Evolutionary conservation across 2,888 invertebrate species (phyloP).

Genomic region (Lasioglossum leucozonium): DNA sequence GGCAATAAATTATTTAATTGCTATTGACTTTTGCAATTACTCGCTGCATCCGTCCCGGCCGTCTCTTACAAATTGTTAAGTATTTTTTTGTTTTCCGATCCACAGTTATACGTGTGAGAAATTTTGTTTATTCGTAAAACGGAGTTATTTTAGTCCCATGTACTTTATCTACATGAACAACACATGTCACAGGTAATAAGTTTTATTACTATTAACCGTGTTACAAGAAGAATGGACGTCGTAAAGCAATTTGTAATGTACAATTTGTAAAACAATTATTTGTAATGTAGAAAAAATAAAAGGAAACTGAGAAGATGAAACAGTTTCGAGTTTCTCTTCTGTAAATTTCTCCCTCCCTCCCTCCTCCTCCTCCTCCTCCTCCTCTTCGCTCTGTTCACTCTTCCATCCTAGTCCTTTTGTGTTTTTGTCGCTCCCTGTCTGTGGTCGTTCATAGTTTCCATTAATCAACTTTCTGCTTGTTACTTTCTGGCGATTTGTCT

Average conservation of each 20-base stretch:
- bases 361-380: too few species aligned
- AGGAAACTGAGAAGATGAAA: slow-evolving; percentile 48
- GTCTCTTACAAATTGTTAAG: background rate
- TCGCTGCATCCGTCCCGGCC: too few species aligned
- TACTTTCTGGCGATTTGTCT: slow-evolving; percentile 82
- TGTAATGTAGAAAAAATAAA: slow-evolving; percentile 66
- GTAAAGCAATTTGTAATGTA: slow-evolving; percentile 66
- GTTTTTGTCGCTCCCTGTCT: background rate
- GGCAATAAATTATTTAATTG: too few species aligned
- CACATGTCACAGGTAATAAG: slow-evolving; percentile 16
- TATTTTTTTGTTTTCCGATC: background rate
- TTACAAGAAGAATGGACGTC: slow-evolving; percentile 49
- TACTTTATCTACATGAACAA: background rate
- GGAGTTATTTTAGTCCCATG: slow-evolving; percentile 13
- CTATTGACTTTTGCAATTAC: too few species aligned
- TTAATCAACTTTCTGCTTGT: slow-evolving; percentile 80
- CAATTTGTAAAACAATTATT: too few species aligned
- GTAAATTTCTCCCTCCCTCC: background rate
- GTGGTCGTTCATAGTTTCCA: background rate
- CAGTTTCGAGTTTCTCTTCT: slow-evolving; percentile 23
- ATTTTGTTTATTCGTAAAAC: slow-evolving; percentile 31
- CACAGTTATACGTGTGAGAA: background rate
- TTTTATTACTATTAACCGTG: slow-evolving; percentile 43
- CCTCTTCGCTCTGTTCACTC: background rate
- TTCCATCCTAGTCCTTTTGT: background rate